Base-by-base conservation (phyloP, 2,113 vertebrate genomes). In the Lipophrys pholis region DNA sequence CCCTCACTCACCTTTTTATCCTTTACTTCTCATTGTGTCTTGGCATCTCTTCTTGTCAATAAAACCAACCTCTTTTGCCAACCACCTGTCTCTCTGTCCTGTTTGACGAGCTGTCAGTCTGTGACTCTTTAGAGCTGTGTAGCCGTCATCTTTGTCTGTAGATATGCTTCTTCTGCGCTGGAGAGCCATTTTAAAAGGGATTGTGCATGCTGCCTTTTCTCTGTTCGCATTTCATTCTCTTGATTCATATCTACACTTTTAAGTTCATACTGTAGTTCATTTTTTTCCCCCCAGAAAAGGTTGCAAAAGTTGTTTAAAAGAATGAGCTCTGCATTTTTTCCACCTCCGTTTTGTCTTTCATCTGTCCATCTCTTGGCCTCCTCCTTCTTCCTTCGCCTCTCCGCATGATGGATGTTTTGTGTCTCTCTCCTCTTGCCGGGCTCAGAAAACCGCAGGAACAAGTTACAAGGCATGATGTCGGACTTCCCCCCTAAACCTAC, bases 391-490 rank as follows among this genome's bases (percentile, higher is more conserved):
- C 58, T 78, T 51, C 42, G 30, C 73, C 74, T 80, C 55, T 85
- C 83, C 70, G 75, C 85, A 73, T 93, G 86, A 91, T 76, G 83
- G 84, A 81, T 89, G 65, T 90, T 86, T 89, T 89, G 72, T 89
- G 81, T 90, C 49, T 90, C 74, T 91, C 84, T 92, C 85, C 82
- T 90, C 80, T 90, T 76, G 84, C 66, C 41, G 80, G 82, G 86
- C 83, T 91, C 91, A 96, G 96, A 96, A 81, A 95, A 94, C 86
- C 94, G 91, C 80, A 93, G 95, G 78, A 96, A 95, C 88, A 95
- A 96, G 89, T 92, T 96, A 66, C 95, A 95, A 91, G 95, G 95
- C 21, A 95, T 96, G 80, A 92, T 97, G 90, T 94, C 96, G 0
- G 95, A 97, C 80, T 95, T 96, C 74, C 93, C 96, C 30, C 89